Conservation (phyloP, 2,113 vertebrate species). For the Phrynocephalus versicolor region DNA sequence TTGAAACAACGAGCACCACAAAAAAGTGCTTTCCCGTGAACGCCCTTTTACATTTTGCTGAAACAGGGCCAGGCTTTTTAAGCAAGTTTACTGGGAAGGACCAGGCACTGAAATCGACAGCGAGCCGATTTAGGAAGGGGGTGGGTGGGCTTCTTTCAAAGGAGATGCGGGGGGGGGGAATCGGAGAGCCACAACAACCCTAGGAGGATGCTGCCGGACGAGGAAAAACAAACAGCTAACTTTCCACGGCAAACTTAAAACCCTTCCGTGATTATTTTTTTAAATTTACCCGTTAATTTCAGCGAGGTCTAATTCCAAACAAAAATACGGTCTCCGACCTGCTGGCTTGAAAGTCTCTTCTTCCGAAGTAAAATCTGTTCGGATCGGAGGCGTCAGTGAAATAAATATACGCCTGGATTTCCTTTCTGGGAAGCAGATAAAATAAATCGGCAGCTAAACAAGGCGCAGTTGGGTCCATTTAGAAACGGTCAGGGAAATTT, state of each 20-base stretch:
- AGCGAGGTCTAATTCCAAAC: neutral
- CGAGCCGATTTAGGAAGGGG: too few species aligned
- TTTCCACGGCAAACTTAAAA: neutral
- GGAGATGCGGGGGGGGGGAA: too few species aligned
- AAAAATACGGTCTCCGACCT: neutral
- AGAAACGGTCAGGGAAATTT: neutral
- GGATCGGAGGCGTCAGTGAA: neutral
- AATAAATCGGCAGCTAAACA: neutral
- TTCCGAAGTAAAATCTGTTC: neutral
- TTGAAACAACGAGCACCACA: too few species aligned
- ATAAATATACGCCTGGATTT: neutral
- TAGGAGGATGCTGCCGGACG: rapidly evolving
- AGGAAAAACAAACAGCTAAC: neutral
- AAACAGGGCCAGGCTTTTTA: too few species aligned
- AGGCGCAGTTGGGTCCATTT: neutral
- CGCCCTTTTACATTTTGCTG: too few species aligned
- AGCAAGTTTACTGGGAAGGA: neutral
- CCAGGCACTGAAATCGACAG: too few species aligned
- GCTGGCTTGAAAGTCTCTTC: neutral
- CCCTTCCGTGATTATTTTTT: neutral
- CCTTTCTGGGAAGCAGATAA: neutral
- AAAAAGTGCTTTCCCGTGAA: too few species aligned
- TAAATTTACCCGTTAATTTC: neutral
- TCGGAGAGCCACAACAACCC: too few species aligned
- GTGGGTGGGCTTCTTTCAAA: neutral